Evolutionary conservation across 1,140 invertebrate species (phyloP), one percentile per base, ranked within the genome.

Genomic region (Caenorhabditis brenneri): DNA sequence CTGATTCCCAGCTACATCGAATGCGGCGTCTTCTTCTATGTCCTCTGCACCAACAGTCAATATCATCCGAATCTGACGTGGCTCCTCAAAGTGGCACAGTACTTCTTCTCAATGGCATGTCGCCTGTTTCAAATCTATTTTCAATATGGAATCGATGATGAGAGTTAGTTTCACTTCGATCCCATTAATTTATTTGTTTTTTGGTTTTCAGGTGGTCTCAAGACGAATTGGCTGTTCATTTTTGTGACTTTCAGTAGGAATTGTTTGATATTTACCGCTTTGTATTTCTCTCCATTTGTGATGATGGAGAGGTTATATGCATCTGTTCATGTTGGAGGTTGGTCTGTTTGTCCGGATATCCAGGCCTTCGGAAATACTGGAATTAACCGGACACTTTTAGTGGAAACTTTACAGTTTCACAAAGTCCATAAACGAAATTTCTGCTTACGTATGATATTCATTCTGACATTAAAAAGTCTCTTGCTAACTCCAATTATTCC

Each of bases 11-110:
- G 80, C 24, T 81, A 81, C n/a, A 16, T 81, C 22, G 80, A 81
- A 81, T 81, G 80, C 16, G 80, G 80, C 5, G 29, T 55, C 1
- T 58, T 81, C 49, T 55, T 81, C 19, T 81, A 60, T 33, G 55
- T 81, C 31, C 80, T 81, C n/a, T 81, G 55, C 53, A 81, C 51
- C 12, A 81, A 53, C 31, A 81, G 55, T 48, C 80, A 81, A 81
- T 81, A 81, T 24, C 80, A 81, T 22, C 55, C 80, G 2, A 81
- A 81, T 46, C 31, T 81, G 2, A 81, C 80, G 12, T 81, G 80
- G 31, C 55, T 81, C 24, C 31, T 81, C 16, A 81, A 81, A 65
- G 80, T 81, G 15, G 55, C 55, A 2, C 80, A 81, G 36, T 81
- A 81, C 22, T 81, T 81, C 36, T 58, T 81, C 22, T 81, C 80